Conservation (phyloP, 2,797 vertebrate species). For the Aselliscus stoliczkanus region DNA sequence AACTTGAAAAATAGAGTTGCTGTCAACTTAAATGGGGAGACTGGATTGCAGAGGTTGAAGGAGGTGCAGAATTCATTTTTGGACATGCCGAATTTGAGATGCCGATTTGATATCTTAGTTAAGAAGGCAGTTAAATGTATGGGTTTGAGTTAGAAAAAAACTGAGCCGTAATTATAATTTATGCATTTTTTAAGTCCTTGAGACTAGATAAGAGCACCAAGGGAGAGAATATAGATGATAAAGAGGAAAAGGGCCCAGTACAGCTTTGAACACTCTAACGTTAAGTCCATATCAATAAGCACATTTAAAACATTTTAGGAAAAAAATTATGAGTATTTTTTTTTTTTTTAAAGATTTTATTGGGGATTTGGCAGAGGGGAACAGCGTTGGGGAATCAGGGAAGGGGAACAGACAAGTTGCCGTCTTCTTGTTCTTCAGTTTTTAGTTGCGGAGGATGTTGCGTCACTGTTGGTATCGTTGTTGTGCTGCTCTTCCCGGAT, state of each 20-base stretch:
- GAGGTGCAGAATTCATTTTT: background rate
- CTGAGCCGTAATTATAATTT: background rate
- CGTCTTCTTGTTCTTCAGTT: no score
- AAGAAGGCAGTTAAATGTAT: background rate
- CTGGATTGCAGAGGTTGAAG: background rate
- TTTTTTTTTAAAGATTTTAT: background rate
- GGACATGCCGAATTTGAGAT: background rate
- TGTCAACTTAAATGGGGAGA: background rate
- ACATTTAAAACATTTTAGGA: background rate
- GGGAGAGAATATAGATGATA: background rate
- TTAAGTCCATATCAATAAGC: background rate
- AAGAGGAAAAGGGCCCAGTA: background rate
- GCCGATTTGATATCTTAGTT: background rate
- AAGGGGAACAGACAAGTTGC: no score
- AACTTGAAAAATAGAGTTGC: background rate
- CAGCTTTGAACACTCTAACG: background rate
- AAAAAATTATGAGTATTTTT: background rate
- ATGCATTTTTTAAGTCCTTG: background rate
- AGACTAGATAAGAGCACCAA: background rate
- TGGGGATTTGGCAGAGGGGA: no score
- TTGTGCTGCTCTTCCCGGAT: no score
- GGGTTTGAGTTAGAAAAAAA: background rate
- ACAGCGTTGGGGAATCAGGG: no score
- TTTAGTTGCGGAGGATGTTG: no score
- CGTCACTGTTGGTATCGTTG: no score